A percentile compares a stretch with the other conserved stretches of the same genome.
phyloP scores from a whole-genome alignment of 1,140 invertebrate species.

The Rhizoglyphus robini region DNA sequence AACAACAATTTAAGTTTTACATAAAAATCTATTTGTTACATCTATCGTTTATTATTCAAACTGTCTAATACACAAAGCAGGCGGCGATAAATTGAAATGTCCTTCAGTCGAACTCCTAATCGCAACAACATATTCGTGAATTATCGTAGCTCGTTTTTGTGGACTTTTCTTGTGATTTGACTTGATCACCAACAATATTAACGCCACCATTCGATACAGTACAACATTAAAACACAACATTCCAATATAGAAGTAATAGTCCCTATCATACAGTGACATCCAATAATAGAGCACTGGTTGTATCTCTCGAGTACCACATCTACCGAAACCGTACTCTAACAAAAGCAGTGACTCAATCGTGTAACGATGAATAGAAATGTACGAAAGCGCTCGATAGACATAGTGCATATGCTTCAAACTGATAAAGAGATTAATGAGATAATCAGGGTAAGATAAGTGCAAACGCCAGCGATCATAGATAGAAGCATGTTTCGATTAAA shows the following conservation, averaged over 20 bases:
- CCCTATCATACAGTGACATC: neutral
- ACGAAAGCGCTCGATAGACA: neutral
- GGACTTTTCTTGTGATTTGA: conserved; percentile 4
- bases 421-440: conserved; percentile 5
- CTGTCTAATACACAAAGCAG: too few relatives aligned
- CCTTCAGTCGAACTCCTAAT: too few relatives aligned
- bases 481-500: neutral
- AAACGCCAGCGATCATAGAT: neutral
- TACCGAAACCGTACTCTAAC: conserved; percentile 14
- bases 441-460: neutral
- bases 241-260: neutral
- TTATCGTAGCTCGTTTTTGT: neutral
- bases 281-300: neutral
- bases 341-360: neutral
- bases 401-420: neutral
- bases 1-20: too few relatives aligned
- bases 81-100: too few relatives aligned
- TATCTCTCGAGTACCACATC: neutral
- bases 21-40: too few relatives aligned
- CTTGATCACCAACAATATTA: neutral
- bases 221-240: neutral
- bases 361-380: neutral
- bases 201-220: neutral
- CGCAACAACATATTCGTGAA: neutral
- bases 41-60: too few relatives aligned